Evolutionary conservation across 2,113 vertebrate species (phyloP).

Genomic region (Melanostigma gelatinosum): DNA sequence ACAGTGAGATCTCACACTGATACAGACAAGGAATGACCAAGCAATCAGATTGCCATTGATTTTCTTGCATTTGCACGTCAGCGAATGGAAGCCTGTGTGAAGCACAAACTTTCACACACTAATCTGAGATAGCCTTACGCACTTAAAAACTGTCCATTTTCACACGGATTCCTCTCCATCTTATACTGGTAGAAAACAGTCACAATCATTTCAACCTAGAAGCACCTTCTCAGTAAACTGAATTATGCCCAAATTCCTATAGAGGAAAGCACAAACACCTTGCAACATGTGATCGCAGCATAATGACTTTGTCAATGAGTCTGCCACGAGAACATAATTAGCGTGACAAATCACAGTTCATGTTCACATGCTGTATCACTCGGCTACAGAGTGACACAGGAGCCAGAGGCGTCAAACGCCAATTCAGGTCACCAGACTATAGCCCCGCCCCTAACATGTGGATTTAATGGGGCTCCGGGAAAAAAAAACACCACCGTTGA

Average conservation of each 20-base stretch:
- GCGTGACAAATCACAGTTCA: conserved; percentile 5
- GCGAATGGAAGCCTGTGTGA: background rate
- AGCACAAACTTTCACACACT: conserved; percentile 2
- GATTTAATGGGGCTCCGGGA: conserved; percentile 2
- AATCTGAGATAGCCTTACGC: background rate
- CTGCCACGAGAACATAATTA: background rate
- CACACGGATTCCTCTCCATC: background rate
- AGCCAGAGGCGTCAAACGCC: conserved; percentile 49
- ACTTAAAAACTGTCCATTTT: conserved; percentile 6
- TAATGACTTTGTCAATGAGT: conserved; percentile 14
- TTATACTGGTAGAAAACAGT: background rate
- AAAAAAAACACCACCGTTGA: conserved; percentile 11
- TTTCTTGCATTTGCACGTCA: background rate
- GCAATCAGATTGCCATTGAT: conserved; percentile 10
- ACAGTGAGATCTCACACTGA: conserved; percentile 16
- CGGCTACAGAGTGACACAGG: conserved; percentile 19
- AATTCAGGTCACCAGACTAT: conserved; percentile 61
- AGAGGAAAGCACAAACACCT: background rate
- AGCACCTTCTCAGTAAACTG: background rate
- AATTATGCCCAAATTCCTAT: background rate
- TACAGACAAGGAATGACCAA: conserved; percentile 20
- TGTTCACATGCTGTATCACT: background rate
- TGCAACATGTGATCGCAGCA: background rate
- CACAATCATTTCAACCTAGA: background rate
- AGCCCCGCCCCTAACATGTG: conserved; percentile 27